Base-by-base conservation (phyloP, 2,888 invertebrate species). In the Empis stercorea region DNA sequence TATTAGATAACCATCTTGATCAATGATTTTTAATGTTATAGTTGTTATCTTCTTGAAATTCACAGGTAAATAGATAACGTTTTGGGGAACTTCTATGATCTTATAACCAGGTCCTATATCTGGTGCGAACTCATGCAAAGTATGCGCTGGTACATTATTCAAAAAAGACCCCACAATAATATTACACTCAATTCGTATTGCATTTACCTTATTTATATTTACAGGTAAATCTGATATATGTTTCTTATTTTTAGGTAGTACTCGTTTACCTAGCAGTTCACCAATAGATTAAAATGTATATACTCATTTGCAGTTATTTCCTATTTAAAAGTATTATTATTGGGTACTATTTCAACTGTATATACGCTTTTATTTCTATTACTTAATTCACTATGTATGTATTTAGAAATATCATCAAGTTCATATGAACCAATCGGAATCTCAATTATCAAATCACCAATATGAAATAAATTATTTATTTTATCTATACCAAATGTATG, bases 401-500 rank as follows among this genome's bases (percentile, higher is more conserved):
- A n/a, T n/a, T n/a, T n/a, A n/a, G n/a, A n/a, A n/a, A n/a, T n/a
- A n/a, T n/a, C n/a, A n/a, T n/a, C n/a, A n/a, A n/a, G n/a, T n/a
- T n/a, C n/a, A n/a, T n/a, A n/a, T n/a, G n/a, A n/a, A n/a, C n/a
- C n/a, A n/a, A n/a, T n/a, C n/a, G n/a, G n/a, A n/a, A n/a, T n/a
- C n/a, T n/a, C n/a, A n/a, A n/a, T n/a, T n/a, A n/a, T n/a, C n/a
- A n/a, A n/a, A n/a, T 57, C 38, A 39, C 47, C 48, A 17, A 48
- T 13, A 50, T 57, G 55, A 53, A 65, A 59, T 48, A 57, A 58
- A 52, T 62, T 63, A 48, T 63, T 59, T 38, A 49, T 52, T 32
- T 52, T 51, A 51, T 64, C 60, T 2, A 65, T n/a, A n/a, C n/a
- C 55, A 52, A 64, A 65, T 2, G 59, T 46, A 64, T 52, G n/a